Evolutionary conservation across 2,113 vertebrate species (phyloP).

Genomic region (Prionailurus bengalensis): DNA sequence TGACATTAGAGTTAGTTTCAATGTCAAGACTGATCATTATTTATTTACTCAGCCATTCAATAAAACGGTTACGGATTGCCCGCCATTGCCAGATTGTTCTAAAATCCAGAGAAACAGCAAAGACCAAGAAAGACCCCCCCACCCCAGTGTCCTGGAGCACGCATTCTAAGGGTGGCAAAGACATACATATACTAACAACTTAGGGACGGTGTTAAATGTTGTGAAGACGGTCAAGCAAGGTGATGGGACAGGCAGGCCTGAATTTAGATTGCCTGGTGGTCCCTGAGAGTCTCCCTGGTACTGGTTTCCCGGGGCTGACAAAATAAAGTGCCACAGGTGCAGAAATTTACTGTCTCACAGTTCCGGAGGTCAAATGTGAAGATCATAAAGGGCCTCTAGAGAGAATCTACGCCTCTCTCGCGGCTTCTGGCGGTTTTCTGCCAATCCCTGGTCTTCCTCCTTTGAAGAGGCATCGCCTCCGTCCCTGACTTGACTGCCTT

Average conservation of each 20-base stretch:
- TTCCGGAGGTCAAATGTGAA: neutral
- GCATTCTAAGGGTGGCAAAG: neutral
- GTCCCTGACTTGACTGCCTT: neutral
- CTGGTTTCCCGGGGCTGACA: neutral
- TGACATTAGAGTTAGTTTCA: neutral
- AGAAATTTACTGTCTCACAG: neutral
- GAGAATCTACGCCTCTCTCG: neutral
- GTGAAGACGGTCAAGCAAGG: neutral
- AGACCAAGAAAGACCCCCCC: neutral
- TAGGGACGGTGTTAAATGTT: neutral
- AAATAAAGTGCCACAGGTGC: neutral
- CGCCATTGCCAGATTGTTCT: neutral
- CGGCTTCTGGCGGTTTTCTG: neutral
- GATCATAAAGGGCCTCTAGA: neutral
- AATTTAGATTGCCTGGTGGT: neutral
- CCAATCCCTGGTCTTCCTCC: neutral
- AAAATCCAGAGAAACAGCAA: neutral
- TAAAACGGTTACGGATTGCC: neutral
- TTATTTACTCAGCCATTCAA: neutral
- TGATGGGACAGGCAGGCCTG: neutral
- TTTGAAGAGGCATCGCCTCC: neutral
- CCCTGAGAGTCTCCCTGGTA: neutral
- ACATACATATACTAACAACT: neutral
- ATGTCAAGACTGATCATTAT: neutral
- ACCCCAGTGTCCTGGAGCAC: neutral